phyloP scores from a whole-genome alignment of 2,888 invertebrate species.

The Latheticus oryzae region DNA sequence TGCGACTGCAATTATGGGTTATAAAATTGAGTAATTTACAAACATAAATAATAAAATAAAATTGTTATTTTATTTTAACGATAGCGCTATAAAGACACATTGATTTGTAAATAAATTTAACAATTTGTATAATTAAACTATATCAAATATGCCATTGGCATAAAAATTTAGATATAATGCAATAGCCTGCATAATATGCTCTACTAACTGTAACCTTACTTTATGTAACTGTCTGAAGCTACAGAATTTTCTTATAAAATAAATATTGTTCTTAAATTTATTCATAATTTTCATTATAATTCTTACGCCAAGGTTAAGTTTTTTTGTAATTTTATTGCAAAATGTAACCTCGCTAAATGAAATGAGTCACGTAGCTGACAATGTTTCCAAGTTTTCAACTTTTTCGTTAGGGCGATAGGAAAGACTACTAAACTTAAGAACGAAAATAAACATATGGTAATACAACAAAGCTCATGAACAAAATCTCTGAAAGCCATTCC shows the following conservation, averaged over 20 bases:
- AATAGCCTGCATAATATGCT: not conserved
- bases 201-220: not conserved
- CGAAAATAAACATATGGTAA: too few species aligned
- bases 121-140: not conserved
- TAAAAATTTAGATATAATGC: not conserved
- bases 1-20: too few species aligned
- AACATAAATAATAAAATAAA: too few species aligned
- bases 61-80: too few species aligned
- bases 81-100: too few species aligned
- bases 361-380: conserved; percentile 37
- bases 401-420: too few species aligned
- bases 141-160: not conserved
- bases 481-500: too few species aligned
- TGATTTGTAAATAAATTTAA: not conserved
- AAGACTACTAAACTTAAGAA: too few species aligned
- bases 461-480: too few species aligned
- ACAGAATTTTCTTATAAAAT: conserved; percentile 22
- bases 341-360: conserved; percentile 42
- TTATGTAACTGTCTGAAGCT: conserved; percentile 18
- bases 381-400: conserved; percentile 19
- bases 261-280: conserved; percentile 32
- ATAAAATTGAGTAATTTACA: too few species aligned
- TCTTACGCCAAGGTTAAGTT: conserved; percentile 38
- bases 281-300: conserved; percentile 41
- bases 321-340: conserved; percentile 42